These are phyloP conservation scores for Papilio xuthus DNA, from an alignment of 1,140 invertebrate genomes.

Conservation along the genomic window DNA sequence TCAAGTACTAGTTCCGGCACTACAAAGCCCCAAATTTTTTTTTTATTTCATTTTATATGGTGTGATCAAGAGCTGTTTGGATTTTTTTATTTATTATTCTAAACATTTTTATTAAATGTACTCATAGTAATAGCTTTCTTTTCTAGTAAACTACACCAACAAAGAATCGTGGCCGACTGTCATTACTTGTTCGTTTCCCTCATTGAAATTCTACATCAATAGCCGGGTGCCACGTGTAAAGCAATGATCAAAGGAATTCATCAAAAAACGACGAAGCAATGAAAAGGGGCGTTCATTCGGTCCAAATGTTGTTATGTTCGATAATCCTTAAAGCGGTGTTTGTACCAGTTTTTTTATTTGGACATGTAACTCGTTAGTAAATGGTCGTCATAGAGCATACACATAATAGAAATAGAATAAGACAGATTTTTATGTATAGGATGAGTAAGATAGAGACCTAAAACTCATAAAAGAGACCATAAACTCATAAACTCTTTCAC, in stretches of 20 bases:
- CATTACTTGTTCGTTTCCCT: constrained; percentile 31
- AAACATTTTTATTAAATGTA: constrained; percentile 7
- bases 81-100: not conserved
- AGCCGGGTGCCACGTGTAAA: constrained; percentile 30
- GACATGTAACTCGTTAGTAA: constrained; percentile 5
- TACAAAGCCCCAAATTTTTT: no score
- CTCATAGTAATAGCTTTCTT: not conserved
- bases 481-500: no score
- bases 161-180: constrained; percentile 17
- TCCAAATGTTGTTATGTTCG: constrained; percentile 28
- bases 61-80: not conserved
- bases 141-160: constrained; percentile 15
- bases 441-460: no score
- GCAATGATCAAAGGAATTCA: constrained; percentile 34
- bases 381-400: not conserved
- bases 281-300: constrained; percentile 31
- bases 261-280: constrained; percentile 31
- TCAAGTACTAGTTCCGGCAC: no score
- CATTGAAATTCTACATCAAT: constrained; percentile 35
- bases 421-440: no score
- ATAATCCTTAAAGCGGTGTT: constrained; percentile 30
- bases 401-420: not conserved
- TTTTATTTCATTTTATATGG: no score
- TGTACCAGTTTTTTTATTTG: constrained; percentile 29
- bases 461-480: no score